Evolutionary conservation across 1,140 invertebrate species (phyloP).

Genomic region (Zaprionus ornatus): DNA sequence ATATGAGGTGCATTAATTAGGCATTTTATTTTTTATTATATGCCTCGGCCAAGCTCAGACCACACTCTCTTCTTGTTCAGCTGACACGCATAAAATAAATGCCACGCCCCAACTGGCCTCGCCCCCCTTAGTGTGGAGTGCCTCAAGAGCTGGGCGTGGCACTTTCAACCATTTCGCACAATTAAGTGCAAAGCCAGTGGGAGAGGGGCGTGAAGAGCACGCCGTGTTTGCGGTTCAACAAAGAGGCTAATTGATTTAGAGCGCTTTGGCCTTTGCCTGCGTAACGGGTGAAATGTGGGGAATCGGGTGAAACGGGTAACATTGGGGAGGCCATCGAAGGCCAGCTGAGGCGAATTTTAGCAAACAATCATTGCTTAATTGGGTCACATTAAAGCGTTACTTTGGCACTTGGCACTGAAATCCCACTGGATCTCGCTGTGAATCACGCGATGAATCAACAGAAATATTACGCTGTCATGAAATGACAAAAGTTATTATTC

Average conservation of each 20-base stretch:
- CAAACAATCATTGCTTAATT: constrained; percentile 28
- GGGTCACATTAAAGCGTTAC: constrained; percentile 27
- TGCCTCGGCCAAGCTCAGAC: constrained; percentile 42
- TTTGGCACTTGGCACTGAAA: constrained; percentile 8
- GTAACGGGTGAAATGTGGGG: background rate
- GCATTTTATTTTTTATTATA: constrained; percentile 59
- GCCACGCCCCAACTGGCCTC: constrained; percentile 13
- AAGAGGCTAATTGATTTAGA: constrained; percentile 74
- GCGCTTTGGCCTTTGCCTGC: constrained; percentile 52
- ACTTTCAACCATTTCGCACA: constrained; percentile 65
- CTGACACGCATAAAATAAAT: constrained; percentile 45
- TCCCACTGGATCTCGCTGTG: background rate
- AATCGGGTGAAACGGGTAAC: background rate
- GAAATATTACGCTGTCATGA: background rate
- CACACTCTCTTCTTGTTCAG: constrained; percentile 54
- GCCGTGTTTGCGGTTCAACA: constrained; percentile 54
- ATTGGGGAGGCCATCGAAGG: background rate
- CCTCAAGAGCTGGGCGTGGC: constrained; percentile 46
- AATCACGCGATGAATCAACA: background rate
- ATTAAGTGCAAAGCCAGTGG: constrained; percentile 45
- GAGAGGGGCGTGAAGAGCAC: background rate
- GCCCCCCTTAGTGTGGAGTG: constrained; percentile 32
- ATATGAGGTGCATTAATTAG: constrained; percentile 64
- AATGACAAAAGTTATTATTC: constrained; percentile 3
- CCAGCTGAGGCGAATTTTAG: constrained; percentile 28